Base-by-base conservation (phyloP, 2,888 invertebrate species). In the Philereme transversata region DNA sequence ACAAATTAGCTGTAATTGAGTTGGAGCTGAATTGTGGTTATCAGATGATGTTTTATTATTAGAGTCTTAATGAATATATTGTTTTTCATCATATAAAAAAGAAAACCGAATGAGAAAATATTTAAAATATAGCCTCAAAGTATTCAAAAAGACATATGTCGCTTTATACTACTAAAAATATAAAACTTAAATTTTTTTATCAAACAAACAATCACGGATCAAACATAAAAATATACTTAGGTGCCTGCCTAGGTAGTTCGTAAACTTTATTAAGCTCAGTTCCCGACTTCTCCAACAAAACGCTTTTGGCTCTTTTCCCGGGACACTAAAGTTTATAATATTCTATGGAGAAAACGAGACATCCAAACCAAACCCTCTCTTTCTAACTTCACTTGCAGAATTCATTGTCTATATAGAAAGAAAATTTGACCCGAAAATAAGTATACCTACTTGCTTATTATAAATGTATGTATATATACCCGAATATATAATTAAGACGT, bases 281-380 rank as follows among this genome's bases (percentile, higher is more conserved):
- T 75, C 70, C 74, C 69, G 68, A 73, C 65, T 75, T 72, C 62
- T 68, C 66, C 69, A 72, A 76, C 76, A 74, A 73, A 79, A 62
- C 49, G 55, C 64, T 76, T 70, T 82, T 86, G 84, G 85, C 83
- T 82, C 71, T 68, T 73, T 79, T 82, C 84, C 84, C 83, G 76
- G 73, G 74, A 73, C 74, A 71, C 69, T 75, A 79, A 80, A 81
- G 76, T 80, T 79, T 75, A 79, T 77, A 75, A 79, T 74, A 77
- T 78, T 74, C 73, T 69, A 68, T 59, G 65, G 67, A 69, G 67
- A 62, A 64, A 71, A 54, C 68, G 72, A 76, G 69, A 72, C 36
- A 62, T 45, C 57, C 47, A 60, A 54, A 74, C 59, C 46, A 34
- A 22, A 48, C 40, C 44, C 6, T 70, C 72, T 50, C 70, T 62